These are phyloP conservation scores for Lutjanus erythropterus DNA, from an alignment of 2,113 vertebrate species.

Conservation along the genomic window DNA sequence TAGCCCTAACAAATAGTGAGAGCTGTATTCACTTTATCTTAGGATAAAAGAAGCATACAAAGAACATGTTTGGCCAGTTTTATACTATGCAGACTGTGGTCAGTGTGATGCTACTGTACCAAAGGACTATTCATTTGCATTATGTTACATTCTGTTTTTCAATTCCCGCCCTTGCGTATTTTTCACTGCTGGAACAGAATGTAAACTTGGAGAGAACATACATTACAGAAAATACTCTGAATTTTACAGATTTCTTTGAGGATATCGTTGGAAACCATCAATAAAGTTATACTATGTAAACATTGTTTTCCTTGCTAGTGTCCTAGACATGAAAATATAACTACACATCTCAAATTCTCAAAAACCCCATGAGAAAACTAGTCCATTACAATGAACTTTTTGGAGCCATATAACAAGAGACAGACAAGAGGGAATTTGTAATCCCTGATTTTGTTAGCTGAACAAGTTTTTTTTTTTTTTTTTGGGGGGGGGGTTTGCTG, in stretches of 20 bases:
- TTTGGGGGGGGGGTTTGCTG: too few relatives aligned
- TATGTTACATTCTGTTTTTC: conserved; percentile 33
- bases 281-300: conserved; percentile 4
- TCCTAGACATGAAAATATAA: background rate
- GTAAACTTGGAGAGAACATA: conserved; percentile 30
- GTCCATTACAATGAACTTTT: background rate
- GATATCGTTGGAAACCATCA: conserved; percentile 21
- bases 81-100: conserved; percentile 32
- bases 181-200: conserved; percentile 19
- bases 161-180: conserved; percentile 37
- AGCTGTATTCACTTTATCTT: conserved; percentile 33
- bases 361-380: background rate
- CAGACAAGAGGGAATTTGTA: too few relatives aligned
- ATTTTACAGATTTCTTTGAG: background rate
- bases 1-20: conserved; percentile 15
- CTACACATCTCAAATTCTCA: background rate
- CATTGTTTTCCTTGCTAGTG: background rate
- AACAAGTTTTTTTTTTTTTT: too few relatives aligned
- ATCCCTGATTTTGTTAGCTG: too few relatives aligned
- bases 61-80: conserved; percentile 15
- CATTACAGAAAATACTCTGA: conserved; percentile 25
- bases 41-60: conserved; percentile 13
- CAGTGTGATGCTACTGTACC: conserved; percentile 25
- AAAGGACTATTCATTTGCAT: conserved; percentile 53
- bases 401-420: background rate